Percentiles rank a stretch among this genome's conserved stretches.
These are phyloP conservation scores for Xestia c-nigrum DNA, from an alignment of 2,888 invertebrate species.

Conservation along the genomic window DNA sequence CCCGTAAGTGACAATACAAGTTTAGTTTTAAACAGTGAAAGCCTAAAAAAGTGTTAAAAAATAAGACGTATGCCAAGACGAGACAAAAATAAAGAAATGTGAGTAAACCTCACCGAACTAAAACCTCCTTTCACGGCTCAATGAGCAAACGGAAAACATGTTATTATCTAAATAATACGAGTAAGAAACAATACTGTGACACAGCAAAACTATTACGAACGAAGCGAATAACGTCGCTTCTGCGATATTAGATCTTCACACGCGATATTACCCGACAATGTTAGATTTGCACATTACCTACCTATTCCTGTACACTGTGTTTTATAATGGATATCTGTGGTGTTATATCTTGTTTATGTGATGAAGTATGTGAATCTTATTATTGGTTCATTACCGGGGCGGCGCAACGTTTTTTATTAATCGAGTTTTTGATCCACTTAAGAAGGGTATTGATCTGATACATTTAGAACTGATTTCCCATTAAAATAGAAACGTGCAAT, in stretches of 20 bases:
- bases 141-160: constrained; percentile 49
- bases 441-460: too few species aligned
- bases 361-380: constrained; percentile 1
- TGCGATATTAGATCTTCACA: constrained; percentile 53
- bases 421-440: background rate
- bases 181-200: constrained; percentile 38
- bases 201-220: constrained; percentile 41
- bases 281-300: constrained; percentile 36
- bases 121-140: constrained; percentile 43
- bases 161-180: constrained; percentile 38
- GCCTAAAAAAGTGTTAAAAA: too few species aligned
- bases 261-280: constrained; percentile 45
- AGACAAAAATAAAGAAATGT: background rate
- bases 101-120: constrained; percentile 11
- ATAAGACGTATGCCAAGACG: too few species aligned
- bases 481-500: background rate
- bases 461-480: background rate
- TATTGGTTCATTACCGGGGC: background rate
- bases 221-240: constrained; percentile 32
- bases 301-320: constrained; percentile 27
- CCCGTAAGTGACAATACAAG: too few species aligned
- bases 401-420: background rate
- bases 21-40: too few species aligned
- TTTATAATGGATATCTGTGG: constrained; percentile 19
- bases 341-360: background rate